Conservation (phyloP, 2,888 invertebrate genomes). For the Villa cingulata region DNA sequence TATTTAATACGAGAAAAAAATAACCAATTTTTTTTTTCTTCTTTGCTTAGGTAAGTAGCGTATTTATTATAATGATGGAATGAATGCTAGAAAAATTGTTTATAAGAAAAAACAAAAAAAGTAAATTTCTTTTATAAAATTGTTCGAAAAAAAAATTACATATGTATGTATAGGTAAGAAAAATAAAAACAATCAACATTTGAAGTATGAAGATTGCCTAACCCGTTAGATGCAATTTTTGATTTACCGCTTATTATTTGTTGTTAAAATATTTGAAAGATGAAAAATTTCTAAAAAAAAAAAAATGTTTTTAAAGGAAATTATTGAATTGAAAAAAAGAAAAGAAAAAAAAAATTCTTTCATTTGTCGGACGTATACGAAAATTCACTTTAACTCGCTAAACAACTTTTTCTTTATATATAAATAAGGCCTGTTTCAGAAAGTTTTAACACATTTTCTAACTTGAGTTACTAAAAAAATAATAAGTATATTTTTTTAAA, state of each 20-base stretch:
- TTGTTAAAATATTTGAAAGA: neutral
- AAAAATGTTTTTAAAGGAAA: neutral
- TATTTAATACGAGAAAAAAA: no score
- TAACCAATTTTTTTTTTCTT: no score
- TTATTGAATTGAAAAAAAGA: neutral
- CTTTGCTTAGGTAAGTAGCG: no score
- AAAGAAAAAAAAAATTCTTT: constrained; percentile 1
- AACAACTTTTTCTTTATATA: constrained; percentile 3
- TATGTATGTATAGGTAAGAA: no score
- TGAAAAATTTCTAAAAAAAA: neutral
- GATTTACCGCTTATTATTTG: constrained; percentile 5
- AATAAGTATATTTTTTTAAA: no score
- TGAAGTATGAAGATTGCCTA: neutral
- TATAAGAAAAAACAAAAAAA: neutral
- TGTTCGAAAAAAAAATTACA: no score
- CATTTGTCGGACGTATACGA: constrained; percentile 2
- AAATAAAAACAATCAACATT: neutral
- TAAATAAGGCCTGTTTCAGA: no score
- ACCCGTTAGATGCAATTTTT: constrained; percentile 8
- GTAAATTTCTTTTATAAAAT: no score
- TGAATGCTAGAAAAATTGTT: neutral
- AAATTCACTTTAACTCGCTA: constrained; percentile 7
- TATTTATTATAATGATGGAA: no score
- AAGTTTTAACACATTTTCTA: no score
- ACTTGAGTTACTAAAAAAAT: no score